Evolutionary conservation across 1,140 invertebrate species (phyloP), one percentile per base, ranked within the genome.

Genomic region (Sesamia nonagrioides): DNA sequence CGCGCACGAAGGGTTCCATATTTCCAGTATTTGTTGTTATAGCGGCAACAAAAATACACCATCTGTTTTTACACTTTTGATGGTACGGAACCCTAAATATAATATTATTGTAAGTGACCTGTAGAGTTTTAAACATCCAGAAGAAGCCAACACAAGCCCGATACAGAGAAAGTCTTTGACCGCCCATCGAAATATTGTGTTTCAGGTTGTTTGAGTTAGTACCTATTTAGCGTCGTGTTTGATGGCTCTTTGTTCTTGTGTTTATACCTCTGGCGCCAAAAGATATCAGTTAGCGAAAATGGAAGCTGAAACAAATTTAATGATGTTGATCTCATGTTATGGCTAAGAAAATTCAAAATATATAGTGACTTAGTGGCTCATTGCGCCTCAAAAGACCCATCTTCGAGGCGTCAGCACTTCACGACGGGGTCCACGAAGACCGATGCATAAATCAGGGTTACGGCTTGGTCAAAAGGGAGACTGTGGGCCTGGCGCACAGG

Each of bases 181-280:
- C 9, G 61, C 61, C 17, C 21, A 17, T 13, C 61, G 18, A 66
- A 66, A 66, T 37, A 66, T 61, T 37, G 37, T 35, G 33, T 60
- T 60, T 35, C 11, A 33, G 33, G 13, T 6, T 1, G 60, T 42
- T n/a, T 66, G 61, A 66, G 61, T 13, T 8, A 66, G 17, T 42
- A 17, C 35, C 60, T 9, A 42, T 66, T n/a, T 66, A 17, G 37
- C 8, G 21, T 42, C 61, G 17, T 4, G 17, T 40, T 66, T 42
- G n/a, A 66, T 42, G 9, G 11, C 13, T 17, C 37, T 66, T 66
- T 66, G 61, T 66, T 66, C 37, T 42, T n/a, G 8, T 42, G 61
- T 66, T 66, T 66, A 42, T n/a, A 40, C 37, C 37, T 8, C 37
- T 45, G 61, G 61, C 9, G 61, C 61, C 61, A 42, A 5, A 21